Evolutionary conservation across 2,888 invertebrate genomes (phyloP).

Genomic region (Scaptomyza caliginosa): DNA sequence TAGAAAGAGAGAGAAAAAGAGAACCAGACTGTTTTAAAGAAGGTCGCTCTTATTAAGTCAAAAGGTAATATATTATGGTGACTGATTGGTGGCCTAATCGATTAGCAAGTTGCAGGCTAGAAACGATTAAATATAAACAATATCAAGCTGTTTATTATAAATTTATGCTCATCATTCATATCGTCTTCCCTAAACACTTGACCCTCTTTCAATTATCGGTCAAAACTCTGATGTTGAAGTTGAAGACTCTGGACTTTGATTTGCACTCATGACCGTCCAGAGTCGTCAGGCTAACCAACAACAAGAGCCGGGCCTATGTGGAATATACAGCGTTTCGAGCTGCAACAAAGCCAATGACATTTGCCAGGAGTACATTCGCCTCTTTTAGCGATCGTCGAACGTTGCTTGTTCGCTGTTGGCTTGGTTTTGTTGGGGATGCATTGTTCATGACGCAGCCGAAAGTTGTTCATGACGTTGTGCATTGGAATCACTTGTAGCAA

Average conservation of each 20-base stretch:
- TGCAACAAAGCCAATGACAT: conserved; percentile 71
- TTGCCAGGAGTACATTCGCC: conserved; percentile 69
- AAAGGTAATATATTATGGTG: not conserved
- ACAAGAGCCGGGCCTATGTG: conserved; percentile 23
- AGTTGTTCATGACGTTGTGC: conserved; percentile 57
- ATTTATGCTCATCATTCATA: not conserved
- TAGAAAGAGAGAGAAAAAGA: not conserved
- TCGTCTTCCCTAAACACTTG: not conserved
- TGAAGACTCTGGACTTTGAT: conserved; percentile 49
- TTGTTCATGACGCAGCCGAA: conserved; percentile 53
- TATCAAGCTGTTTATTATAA: not conserved
- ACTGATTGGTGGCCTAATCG: conserved; percentile 40
- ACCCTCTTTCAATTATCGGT: conserved; percentile 53
- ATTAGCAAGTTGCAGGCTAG: conserved; percentile 45
- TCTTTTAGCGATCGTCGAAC: conserved; percentile 17
- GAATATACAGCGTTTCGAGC: conserved; percentile 24
- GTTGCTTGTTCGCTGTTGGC: not conserved
- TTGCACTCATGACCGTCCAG: conserved; percentile 1
- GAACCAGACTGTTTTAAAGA: conserved; percentile 7
- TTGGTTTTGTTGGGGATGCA: conserved; percentile 33
- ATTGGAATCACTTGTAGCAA: conserved; percentile 26
- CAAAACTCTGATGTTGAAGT: conserved; percentile 42
- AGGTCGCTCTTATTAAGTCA: conserved; percentile 57
- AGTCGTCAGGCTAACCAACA: conserved; percentile 40
- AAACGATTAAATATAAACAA: not conserved